Base-by-base conservation (phyloP, 2,113 vertebrate species). In the Camelus bactrianus region DNA sequence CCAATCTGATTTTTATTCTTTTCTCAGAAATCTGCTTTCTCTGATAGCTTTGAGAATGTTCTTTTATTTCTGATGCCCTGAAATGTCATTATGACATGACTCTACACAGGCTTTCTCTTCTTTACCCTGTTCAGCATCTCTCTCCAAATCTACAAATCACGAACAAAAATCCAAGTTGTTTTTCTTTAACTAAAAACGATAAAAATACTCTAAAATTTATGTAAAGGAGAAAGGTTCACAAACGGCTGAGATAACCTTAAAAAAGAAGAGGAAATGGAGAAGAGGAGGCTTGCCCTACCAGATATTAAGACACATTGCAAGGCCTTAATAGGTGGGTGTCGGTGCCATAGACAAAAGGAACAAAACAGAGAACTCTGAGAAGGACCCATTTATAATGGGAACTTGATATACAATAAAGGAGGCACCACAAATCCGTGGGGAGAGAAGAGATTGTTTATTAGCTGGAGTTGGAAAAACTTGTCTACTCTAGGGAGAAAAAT, bases 371-470 rank as follows among this genome's bases (percentile, higher is more conserved):
- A 80, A 72, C 17, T 56, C 80, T 93, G 50, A 64, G 38, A 88
- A 88, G 62, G 69, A 89, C 62, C 13, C 12, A 32, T 56, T 73
- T 65, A 58, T 30, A 38, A 73, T 20, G 15, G 15, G 46, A 52
- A 84, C 48, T 79, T 80, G 32, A 46, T 64, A 38, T 30, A 56
- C 38, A 84, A 52, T 54, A 83, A 81, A 89, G 28, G 22, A 89
- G 17, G 9, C 28, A 67, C 73, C 35, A 50, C 38, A 92, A 24
- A 56, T 80, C 30, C 80, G 26, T 38, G 19, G 13, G 1, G 17
- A 80, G 42, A 91, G 73, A 86, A 90, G 85, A 89, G 52, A 69
- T 35, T 16, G 56, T 48, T 95, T 87, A 80, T 65, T 92, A 79
- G 54, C 35, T 73, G 24, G 80, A 73, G 65, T 38, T 73, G 56